Base-by-base conservation (phyloP, 2,113 vertebrate genomes). In the Argyrosomus japonicus region DNA sequence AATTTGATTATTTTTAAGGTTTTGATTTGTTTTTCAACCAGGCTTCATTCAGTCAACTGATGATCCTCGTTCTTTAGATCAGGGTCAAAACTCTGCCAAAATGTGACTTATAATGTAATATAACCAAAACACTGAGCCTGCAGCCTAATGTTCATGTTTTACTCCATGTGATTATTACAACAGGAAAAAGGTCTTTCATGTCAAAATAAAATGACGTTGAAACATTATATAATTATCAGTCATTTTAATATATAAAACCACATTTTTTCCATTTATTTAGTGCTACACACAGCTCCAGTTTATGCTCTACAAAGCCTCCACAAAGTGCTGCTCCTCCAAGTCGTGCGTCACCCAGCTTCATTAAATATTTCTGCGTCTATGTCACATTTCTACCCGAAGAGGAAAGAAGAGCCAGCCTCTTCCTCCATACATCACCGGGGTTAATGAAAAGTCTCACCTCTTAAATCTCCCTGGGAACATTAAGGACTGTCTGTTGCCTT, bases 381-480 rank as follows among this genome's bases (percentile, higher is more conserved):
- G 64, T 83, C 82, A 70, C 80, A 77, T 80, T 62, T 65, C 21
- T 76, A 73, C 71, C 77, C 68, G 68, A 84, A 75, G 68, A 80
- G 56, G 64, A 68, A 29, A 67, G 29, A 50, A 21, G 50, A 73
- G 25, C 51, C 9, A 54, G 3, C 32, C 23, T 48, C 60, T 27
- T 68, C 50, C n/a, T 29, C 56, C 51, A 73, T 78, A 13, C 27
- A 71, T 75, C 79, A 69, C 50, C 1, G 27, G 58, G 65, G 68
- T 87, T 85, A 85, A 88, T 70, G 61, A 82, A 79, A 48, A 47
- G 57, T 45, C 73, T 21, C 77, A 36, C 53, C 61, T 76, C 70
- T 53, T 56, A 23, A 40, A 18, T 18, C 21, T 27, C 27, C 23
- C 1, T 2, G 32, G 43, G 70, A 81, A 70, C 71, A 77, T 63